phyloP scores from a whole-genome alignment of 2,113 vertebrate species.

The Xyrauchen texanus region DNA sequence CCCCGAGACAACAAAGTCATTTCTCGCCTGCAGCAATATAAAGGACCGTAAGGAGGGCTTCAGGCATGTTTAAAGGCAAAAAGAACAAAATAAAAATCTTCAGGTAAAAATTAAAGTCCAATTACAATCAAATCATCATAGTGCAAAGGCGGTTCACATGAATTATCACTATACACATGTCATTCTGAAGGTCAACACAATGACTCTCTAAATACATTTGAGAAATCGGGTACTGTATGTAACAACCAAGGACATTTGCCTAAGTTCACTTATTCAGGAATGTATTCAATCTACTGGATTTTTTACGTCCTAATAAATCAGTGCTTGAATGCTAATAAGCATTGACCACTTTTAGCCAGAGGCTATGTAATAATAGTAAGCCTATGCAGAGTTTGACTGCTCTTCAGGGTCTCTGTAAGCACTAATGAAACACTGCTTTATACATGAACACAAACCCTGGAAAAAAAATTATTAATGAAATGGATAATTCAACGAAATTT shows the following conservation, averaged over 20 bases:
- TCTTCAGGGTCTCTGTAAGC: conserved; percentile 50
- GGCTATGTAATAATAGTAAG: conserved; percentile 66
- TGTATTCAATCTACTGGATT: conserved; percentile 58
- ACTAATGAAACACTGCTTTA: conserved; percentile 59
- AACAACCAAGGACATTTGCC: neutral
- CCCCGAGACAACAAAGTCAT: conserved; percentile 57
- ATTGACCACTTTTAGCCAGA: conserved; percentile 69
- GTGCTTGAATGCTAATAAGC: conserved; percentile 68
- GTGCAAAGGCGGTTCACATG: neutral
- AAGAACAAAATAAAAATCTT: conserved; percentile 39
- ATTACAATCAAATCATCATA: conserved; percentile 42
- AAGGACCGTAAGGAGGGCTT: conserved; percentile 69
- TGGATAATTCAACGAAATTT: no score
- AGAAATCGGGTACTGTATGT: neutral
- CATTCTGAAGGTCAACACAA: conserved; percentile 7
- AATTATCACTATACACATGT: neutral
- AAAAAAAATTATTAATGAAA: no score
- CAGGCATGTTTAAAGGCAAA: conserved; percentile 68
- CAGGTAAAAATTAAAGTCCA: conserved; percentile 45
- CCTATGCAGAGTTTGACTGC: conserved; percentile 61
- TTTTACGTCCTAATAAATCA: conserved; percentile 57
- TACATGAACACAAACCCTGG: conserved; percentile 28
- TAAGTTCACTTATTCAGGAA: conserved; percentile 61
- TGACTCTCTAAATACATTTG: neutral
- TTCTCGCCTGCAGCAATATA: conserved; percentile 65